These are phyloP conservation scores for Sorex fumeus DNA, from an alignment of 2,113 vertebrate species.

Conservation along the genomic window DNA sequence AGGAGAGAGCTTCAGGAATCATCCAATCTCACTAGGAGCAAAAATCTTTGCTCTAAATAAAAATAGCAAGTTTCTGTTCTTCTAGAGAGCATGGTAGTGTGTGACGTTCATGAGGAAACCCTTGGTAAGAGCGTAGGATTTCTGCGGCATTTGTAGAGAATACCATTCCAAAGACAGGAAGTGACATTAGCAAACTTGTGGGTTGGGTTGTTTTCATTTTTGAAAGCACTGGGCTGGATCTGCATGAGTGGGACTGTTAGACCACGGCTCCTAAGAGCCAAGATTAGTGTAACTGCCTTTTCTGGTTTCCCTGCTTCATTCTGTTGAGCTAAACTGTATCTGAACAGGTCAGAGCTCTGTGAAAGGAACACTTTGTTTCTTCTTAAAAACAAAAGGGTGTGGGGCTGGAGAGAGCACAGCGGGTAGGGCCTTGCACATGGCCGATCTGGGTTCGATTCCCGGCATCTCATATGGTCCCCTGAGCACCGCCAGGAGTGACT, in stretches of 20 bases:
- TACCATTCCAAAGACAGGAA: neutral
- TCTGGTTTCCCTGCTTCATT: neutral
- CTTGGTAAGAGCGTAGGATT: neutral
- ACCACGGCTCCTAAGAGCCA: neutral
- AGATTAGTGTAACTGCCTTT: neutral
- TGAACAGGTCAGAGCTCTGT: neutral
- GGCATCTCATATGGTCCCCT: no score
- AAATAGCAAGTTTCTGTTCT: neutral
- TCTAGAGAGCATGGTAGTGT: rapidly evolving
- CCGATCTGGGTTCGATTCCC: no score
- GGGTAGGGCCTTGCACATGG: no score
- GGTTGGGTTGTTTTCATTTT: neutral
- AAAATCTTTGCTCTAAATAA: neutral
- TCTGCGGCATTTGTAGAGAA: neutral
- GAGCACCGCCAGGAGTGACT: no score
- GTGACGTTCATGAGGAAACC: neutral
- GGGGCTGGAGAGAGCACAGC: no score
- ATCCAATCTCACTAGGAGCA: neutral
- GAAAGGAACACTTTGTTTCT: neutral
- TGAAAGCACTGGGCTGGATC: neutral
- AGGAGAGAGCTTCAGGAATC: neutral
- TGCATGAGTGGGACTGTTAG: neutral
- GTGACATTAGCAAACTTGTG: neutral
- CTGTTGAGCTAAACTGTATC: neutral
- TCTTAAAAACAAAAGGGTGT: neutral